These are phyloP conservation scores for Notospermus geniculatus DNA, from an alignment of 1,140 invertebrate species.

Conservation along the genomic window DNA sequence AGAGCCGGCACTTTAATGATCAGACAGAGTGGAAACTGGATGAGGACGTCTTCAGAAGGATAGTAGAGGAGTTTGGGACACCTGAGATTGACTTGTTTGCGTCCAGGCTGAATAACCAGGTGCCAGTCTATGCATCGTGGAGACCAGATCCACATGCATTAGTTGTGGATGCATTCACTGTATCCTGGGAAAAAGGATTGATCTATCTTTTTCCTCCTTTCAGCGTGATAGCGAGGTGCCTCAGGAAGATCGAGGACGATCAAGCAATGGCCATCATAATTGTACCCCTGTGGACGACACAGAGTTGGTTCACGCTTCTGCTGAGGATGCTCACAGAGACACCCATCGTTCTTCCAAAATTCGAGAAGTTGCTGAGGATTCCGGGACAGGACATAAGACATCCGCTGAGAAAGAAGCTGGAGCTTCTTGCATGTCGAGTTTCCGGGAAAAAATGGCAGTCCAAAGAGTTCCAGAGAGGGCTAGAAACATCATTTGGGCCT, in stretches of 20 bases:
- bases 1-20: slow-evolving; percentile 15
- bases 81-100: slow-evolving; percentile 31
- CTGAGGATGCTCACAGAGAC: slow-evolving; percentile 10
- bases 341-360: slow-evolving; percentile 10
- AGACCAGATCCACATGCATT: slow-evolving; percentile 24
- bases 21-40: slow-evolving; percentile 26
- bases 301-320: slow-evolving; percentile 17
- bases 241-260: slow-evolving; percentile 16
- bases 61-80: slow-evolving; percentile 3
- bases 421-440: slow-evolving; percentile 21
- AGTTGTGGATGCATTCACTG: slow-evolving; percentile 21
- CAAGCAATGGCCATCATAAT: slow-evolving; percentile 10
- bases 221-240: slow-evolving; percentile 12
- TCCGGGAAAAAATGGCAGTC: slow-evolving; percentile 17
- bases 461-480: slow-evolving; percentile 13
- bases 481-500: slow-evolving; percentile 15
- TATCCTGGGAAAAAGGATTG: slow-evolving; percentile 10
- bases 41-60: slow-evolving; percentile 11
- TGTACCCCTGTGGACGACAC: slow-evolving; percentile 20
- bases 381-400: slow-evolving; percentile 10
- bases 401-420: slow-evolving; percentile 14
- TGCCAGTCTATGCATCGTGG: slow-evolving; percentile 22
- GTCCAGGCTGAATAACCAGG: slow-evolving; percentile 22
- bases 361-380: slow-evolving; percentile 2
- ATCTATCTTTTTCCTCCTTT: slow-evolving; percentile 26